Conservation (phyloP, 92 coral and sea anemone genomes). For the Epizoanthus scotinus region DNA sequence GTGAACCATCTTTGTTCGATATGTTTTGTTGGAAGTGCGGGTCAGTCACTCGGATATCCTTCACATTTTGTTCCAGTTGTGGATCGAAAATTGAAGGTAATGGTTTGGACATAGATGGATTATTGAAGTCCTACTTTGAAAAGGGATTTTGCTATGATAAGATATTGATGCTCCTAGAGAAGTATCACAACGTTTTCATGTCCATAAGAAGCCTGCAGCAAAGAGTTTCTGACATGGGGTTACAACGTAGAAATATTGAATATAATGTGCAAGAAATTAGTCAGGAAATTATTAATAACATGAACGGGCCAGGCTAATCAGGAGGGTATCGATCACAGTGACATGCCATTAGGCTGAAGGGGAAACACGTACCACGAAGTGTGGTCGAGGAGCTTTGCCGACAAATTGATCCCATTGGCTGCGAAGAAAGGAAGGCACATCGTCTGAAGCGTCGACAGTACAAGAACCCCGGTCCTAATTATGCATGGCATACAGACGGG, state of each 20-base stretch:
- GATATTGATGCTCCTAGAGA: constrained; percentile 32
- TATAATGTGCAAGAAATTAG: constrained; percentile 49
- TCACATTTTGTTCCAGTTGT: constrained; percentile 34
- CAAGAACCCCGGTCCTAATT: constrained; percentile 55
- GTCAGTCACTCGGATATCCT: neutral
- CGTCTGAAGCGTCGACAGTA: constrained; percentile 47
- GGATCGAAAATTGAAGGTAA: constrained; percentile 17
- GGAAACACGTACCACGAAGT: constrained; percentile 56
- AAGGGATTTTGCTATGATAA: constrained; percentile 33
- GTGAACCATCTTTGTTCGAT: neutral
- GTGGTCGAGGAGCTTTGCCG: constrained; percentile 47
- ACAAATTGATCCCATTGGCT: constrained; percentile 62
- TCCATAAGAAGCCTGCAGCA: constrained; percentile 29
- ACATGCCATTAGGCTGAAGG: constrained; percentile 62
- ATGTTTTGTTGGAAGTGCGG: constrained; percentile 44
- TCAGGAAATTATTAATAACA: constrained; percentile 37
- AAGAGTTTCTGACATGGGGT: constrained; percentile 8
- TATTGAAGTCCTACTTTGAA: constrained; percentile 42
- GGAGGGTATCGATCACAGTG: constrained; percentile 53
- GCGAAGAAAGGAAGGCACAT: constrained; percentile 56
- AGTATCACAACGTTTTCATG: constrained; percentile 41
- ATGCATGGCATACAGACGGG: constrained; percentile 54
- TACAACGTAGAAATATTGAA: constrained; percentile 39
- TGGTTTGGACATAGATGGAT: constrained; percentile 25
- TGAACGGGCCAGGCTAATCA: constrained; percentile 50